Percentiles rank a stretch among this genome's conserved stretches.
These are phyloP conservation scores for Heliconius erato DNA, from an alignment of 2,888 invertebrate species.

Conservation along the genomic window DNA sequence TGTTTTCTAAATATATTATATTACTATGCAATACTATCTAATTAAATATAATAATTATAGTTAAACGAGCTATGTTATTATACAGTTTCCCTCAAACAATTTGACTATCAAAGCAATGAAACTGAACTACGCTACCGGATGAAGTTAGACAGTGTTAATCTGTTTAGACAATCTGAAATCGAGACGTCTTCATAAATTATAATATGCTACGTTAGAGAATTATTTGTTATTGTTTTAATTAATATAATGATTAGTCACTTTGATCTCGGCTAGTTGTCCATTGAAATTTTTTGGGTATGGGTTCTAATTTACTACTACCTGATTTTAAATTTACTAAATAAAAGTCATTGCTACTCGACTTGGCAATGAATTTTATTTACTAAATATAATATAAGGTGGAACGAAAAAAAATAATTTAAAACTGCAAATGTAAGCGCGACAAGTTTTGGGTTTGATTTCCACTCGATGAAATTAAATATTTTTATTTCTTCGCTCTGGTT, in stretches of 20 bases:
- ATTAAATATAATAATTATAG: background rate
- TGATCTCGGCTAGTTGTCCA: no score
- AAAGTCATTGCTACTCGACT: no score
- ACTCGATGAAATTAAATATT: no score
- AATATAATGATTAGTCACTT: background rate
- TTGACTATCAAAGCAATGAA: background rate
- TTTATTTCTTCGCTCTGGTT: no score
- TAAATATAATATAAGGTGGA: no score
- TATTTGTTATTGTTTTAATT: background rate
- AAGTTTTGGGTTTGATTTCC: no score
- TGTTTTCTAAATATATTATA: background rate
- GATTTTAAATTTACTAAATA: no score
- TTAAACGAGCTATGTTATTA: background rate
- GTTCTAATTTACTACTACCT: no score
- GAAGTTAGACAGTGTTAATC: conserved; percentile 16
- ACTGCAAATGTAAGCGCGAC: no score
- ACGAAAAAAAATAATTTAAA: no score
- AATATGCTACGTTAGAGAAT: background rate
- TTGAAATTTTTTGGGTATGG: no score
- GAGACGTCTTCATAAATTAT: conserved; percentile 16
- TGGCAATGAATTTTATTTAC: no score
- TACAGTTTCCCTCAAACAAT: background rate
- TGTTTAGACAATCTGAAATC: conserved; percentile 15
- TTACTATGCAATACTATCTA: background rate
- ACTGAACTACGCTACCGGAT: conserved; percentile 1